These are phyloP conservation scores for Ochotona princeps DNA, from an alignment of 2,113 vertebrate genomes.

Conservation along the genomic window DNA sequence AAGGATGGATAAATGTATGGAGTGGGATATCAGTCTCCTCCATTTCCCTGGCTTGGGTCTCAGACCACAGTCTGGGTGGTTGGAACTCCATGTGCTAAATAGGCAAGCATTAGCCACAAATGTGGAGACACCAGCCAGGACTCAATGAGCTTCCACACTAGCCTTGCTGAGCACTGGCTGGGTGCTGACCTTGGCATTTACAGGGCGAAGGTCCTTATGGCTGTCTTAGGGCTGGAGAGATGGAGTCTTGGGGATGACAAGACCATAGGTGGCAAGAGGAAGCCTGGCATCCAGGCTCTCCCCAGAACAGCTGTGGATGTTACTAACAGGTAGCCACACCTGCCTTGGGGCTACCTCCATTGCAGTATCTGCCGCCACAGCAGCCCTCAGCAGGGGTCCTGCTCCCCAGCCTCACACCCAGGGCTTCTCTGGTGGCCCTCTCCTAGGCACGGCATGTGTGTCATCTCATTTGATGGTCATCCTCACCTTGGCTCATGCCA, in stretches of 20 bases:
- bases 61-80: not conserved
- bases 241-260: not conserved
- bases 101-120: not conserved
- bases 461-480: not conserved
- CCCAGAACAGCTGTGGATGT: not conserved
- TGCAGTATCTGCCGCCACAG: not conserved
- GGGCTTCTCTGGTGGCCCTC: not conserved
- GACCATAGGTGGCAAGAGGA: not conserved
- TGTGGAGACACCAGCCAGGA: not conserved
- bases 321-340: accelerated
- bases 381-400: not conserved
- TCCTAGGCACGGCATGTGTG: not conserved
- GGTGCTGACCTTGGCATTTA: not conserved
- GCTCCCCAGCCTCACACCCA: not conserved
- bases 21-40: no score
- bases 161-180: not conserved
- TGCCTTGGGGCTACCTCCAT: not conserved
- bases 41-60: not conserved
- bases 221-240: not conserved
- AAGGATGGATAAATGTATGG: not conserved
- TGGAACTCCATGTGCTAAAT: not conserved
- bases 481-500: accelerated
- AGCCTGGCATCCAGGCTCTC: not conserved
- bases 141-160: not conserved
- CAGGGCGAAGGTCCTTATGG: no score